Evolutionary conservation across 2,797 vertebrate species (phyloP).

Genomic region (Melanotaenia boesemani): DNA sequence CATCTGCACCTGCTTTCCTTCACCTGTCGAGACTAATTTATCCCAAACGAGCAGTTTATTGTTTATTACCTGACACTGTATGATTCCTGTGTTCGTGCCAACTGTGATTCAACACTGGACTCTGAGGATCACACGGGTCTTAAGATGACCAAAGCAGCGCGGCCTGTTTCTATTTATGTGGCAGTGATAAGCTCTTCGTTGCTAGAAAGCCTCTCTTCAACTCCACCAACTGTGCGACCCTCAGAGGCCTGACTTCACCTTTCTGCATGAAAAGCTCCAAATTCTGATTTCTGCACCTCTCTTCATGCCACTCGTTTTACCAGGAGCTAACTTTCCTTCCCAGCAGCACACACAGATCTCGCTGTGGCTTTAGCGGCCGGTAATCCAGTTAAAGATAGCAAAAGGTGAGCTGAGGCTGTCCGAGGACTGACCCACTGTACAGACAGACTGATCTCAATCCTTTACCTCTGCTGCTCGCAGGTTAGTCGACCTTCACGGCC

Average conservation of each 20-base stretch:
- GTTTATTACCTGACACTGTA: not conserved
- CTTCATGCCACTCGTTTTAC: not conserved
- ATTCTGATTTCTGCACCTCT: not conserved
- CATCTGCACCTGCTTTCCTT: no score
- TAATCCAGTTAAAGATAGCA: constrained; percentile 75
- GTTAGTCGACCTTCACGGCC: constrained; percentile 3
- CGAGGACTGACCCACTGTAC: constrained; percentile 60
- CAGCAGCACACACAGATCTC: constrained; percentile 16
- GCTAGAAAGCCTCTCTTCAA: constrained; percentile 25
- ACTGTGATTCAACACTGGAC: constrained; percentile 53
- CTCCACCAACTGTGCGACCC: constrained; percentile 14
- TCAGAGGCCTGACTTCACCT: not conserved
- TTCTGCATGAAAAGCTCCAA: no score
- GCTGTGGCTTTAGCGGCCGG: constrained; percentile 11
- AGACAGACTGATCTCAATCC: constrained; percentile 69
- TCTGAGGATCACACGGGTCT: constrained; percentile 53
- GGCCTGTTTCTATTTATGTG: constrained; percentile 53
- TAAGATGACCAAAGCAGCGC: constrained; percentile 31
- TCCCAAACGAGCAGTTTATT: no score
- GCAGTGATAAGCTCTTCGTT: constrained; percentile 36
- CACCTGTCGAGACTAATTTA: no score
- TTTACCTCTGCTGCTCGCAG: constrained; percentile 28
- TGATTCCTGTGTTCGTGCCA: not conserved
- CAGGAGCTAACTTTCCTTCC: not conserved
- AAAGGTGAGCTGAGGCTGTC: constrained; percentile 53